phyloP scores from a whole-genome alignment of 1,140 invertebrate species.

The Drosophila malerkotliana region DNA sequence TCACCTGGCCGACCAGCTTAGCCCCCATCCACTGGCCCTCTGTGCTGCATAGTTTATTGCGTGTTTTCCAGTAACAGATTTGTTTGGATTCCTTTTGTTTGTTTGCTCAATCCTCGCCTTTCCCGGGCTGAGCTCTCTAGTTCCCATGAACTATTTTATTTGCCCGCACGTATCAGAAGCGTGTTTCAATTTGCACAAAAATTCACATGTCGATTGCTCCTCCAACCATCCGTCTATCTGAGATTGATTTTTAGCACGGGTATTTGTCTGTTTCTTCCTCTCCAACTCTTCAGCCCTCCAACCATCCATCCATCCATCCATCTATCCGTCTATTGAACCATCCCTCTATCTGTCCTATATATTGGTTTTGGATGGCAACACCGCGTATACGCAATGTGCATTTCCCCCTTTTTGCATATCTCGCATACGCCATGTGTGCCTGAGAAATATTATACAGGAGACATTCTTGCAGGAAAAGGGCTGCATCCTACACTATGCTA shows the following conservation, averaged over 20 bases:
- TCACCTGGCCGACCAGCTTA: slow-evolving; percentile 19
- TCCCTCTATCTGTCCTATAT: background rate
- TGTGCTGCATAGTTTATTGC: slow-evolving; percentile 67
- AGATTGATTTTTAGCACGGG: slow-evolving; percentile 71
- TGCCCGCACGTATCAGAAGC: slow-evolving; percentile 69
- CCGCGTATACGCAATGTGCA: slow-evolving; percentile 49
- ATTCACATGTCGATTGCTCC: slow-evolving; percentile 72
- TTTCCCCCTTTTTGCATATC: slow-evolving; percentile 43
- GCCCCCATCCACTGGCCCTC: slow-evolving; percentile 21
- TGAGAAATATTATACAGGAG: slow-evolving; percentile 17
- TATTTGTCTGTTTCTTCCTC: slow-evolving; percentile 48
- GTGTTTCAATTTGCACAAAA: slow-evolving; percentile 79
- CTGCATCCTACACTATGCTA: no score
- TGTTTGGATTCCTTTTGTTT: slow-evolving; percentile 72
- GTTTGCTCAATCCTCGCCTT: slow-evolving; percentile 30
- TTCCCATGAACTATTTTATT: slow-evolving; percentile 48
- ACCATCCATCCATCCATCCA: background rate
- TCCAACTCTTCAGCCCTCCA: slow-evolving; percentile 3
- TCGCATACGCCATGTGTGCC: slow-evolving; percentile 48
- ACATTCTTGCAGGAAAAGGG: background rate
- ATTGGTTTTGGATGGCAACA: slow-evolving; percentile 18
- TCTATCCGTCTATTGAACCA: slow-evolving; percentile 7
- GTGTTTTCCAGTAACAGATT: slow-evolving; percentile 70
- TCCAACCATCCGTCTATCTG: slow-evolving; percentile 55
- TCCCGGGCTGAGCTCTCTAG: background rate